phyloP scores from a whole-genome alignment of 2,797 vertebrate genomes.

The Microhierax caerulescens region DNA sequence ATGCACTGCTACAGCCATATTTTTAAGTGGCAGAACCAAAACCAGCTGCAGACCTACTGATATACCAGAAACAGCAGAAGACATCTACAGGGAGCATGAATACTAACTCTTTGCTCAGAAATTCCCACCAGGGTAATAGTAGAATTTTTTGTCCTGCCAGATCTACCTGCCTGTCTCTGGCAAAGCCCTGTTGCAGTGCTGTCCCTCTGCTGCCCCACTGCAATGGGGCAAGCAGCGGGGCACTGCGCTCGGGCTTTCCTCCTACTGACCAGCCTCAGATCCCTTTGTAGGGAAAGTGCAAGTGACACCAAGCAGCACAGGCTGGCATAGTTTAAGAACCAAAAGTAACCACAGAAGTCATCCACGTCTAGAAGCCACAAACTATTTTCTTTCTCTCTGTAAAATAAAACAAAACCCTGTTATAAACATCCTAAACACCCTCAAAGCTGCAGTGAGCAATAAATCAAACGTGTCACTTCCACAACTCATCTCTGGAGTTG shows the following conservation, averaged over 20 bases:
- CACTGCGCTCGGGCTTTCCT: fast-evolving
- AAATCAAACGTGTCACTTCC: neutral
- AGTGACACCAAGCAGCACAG: neutral
- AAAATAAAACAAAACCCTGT: neutral
- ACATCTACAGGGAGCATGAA: neutral
- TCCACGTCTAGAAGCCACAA: neutral
- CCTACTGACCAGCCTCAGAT: neutral
- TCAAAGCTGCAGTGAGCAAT: neutral
- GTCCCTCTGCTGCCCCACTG: neutral
- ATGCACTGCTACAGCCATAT: neutral
- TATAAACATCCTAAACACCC: neutral
- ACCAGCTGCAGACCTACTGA: neutral
- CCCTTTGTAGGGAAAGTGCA: neutral
- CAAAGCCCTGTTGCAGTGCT: fast-evolving
- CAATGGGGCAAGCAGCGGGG: neutral
- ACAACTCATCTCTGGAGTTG: neutral
- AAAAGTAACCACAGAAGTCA: neutral
- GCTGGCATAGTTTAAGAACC: neutral
- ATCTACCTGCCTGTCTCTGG: neutral
- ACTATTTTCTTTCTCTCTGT: neutral
- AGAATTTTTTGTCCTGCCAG: neutral
- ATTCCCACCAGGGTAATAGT: neutral
- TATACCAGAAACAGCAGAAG: neutral
- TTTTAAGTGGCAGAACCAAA: neutral
- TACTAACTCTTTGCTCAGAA: neutral